These are phyloP conservation scores for Rallus limicola DNA, from an alignment of 2,113 vertebrate species.

Conservation along the genomic window DNA sequence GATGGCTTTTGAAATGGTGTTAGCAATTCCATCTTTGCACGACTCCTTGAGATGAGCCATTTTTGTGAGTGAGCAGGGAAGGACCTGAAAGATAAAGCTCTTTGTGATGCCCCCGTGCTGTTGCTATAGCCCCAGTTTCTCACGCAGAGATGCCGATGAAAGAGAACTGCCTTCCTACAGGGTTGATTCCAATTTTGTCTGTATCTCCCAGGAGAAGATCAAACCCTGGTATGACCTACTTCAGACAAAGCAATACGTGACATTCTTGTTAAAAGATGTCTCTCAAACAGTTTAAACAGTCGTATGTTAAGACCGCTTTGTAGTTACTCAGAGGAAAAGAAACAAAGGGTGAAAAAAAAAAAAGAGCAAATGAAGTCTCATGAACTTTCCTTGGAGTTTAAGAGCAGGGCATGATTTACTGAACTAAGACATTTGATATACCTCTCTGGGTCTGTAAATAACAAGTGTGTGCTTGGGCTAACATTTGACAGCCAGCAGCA, in stretches of 20 bases:
- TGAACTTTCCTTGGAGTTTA: background rate
- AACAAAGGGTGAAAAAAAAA: background rate
- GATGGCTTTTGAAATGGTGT: background rate
- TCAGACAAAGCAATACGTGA: background rate
- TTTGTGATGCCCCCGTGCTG: background rate
- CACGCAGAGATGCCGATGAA: background rate
- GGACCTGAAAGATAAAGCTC: background rate
- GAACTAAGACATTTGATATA: background rate
- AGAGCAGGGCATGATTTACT: background rate
- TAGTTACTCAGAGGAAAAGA: background rate
- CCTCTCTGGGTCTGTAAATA: background rate
- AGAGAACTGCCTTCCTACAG: background rate
- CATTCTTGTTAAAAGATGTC: background rate
- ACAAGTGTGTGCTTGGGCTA: background rate
- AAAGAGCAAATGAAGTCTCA: background rate
- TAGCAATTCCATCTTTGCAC: background rate
- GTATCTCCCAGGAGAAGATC: background rate
- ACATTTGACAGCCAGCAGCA: background rate
- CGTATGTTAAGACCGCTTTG: background rate
- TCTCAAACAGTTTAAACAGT: background rate
- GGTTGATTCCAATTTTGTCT: background rate
- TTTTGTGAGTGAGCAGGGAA: background rate
- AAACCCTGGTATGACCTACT: background rate
- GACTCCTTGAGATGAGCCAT: background rate
- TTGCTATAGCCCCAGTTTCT: background rate